phyloP scores from a whole-genome alignment of 2,888 invertebrate species.

The Petrolisthes cinctipes region DNA sequence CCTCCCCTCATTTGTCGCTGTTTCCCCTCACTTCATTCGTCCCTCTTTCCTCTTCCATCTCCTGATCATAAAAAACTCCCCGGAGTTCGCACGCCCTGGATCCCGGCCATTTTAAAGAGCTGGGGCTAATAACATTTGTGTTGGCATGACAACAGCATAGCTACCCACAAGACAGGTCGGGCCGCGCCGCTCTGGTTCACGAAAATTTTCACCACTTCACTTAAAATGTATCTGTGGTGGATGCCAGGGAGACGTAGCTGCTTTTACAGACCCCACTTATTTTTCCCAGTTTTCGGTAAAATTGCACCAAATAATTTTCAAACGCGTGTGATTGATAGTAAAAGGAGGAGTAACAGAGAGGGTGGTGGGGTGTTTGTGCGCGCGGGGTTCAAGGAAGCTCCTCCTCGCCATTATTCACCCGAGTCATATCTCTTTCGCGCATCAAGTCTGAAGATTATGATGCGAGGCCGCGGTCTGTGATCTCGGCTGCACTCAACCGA shows the following conservation, averaged over 20 bases:
- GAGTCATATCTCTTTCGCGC: conserved; percentile 48
- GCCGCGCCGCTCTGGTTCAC: conserved; percentile 21
- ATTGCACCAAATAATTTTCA: neutral
- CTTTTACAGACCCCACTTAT: neutral
- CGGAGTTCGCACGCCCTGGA: conserved; percentile 40
- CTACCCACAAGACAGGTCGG: conserved; percentile 44
- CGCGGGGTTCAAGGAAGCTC: conserved; percentile 23
- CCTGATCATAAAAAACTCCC: conserved; percentile 27
- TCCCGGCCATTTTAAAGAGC: conserved; percentile 61
- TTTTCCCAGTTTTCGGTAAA: neutral
- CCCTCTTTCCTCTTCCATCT: neutral
- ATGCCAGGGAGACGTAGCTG: neutral
- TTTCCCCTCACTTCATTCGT: neutral
- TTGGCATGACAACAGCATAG: conserved; percentile 60
- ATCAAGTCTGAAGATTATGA: conserved; percentile 42
- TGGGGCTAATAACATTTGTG: conserved; percentile 60
- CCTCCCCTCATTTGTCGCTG: neutral
- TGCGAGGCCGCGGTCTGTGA: conserved; percentile 38
- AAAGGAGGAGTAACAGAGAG: neutral
- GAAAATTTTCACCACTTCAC: conserved; percentile 43
- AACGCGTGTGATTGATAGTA: neutral
- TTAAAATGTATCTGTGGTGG: neutral
- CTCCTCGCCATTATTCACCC: conserved; percentile 49
- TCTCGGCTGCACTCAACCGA: neutral
- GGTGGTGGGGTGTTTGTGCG: conserved; percentile 27